Conservation (phyloP, 2,113 vertebrate genomes). For the Sisor rabdophorus region DNA sequence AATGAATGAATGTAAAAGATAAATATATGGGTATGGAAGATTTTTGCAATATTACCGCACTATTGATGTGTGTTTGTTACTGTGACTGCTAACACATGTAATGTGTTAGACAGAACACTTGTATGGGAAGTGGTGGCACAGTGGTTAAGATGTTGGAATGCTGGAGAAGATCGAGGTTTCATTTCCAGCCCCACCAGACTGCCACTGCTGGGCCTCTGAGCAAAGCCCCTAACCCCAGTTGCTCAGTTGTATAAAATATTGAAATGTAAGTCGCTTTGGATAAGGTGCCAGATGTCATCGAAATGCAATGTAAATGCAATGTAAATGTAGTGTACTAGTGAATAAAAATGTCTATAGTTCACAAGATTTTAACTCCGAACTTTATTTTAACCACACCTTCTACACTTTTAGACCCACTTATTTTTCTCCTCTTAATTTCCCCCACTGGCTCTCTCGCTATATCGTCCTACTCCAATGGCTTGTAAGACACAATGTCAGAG, state of each 20-base stretch:
- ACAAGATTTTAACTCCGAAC: background rate
- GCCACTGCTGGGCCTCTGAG: too few relatives aligned
- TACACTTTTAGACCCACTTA: background rate
- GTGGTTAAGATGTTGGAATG: too few relatives aligned
- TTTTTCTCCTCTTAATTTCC: background rate
- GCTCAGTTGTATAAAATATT: too few relatives aligned
- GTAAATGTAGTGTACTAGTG: background rate
- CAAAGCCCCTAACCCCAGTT: too few relatives aligned
- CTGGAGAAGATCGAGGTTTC: too few relatives aligned
- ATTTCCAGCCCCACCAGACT: too few relatives aligned
- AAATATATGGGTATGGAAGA: slow-evolving; percentile 20
- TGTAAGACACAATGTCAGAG: slow-evolving; percentile 37
- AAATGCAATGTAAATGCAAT: too few relatives aligned
- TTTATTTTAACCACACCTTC: background rate
- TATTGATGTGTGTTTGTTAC: background rate
- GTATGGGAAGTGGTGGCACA: too few relatives aligned
- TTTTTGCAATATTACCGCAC: background rate
- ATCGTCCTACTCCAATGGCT: slow-evolving; percentile 21
- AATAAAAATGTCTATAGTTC: slow-evolving; percentile 26
- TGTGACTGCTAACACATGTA: slow-evolving; percentile 27
- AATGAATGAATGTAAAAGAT: slow-evolving; percentile 39
- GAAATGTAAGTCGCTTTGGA: too few relatives aligned
- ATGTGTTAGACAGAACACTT: too few relatives aligned
- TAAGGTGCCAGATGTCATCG: too few relatives aligned
- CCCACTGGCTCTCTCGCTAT: slow-evolving; percentile 6